Percentiles rank a stretch among this genome's conserved stretches.
Conservation (phyloP, 2,797 vertebrate genomes). For the Molossus molossus region DNA sequence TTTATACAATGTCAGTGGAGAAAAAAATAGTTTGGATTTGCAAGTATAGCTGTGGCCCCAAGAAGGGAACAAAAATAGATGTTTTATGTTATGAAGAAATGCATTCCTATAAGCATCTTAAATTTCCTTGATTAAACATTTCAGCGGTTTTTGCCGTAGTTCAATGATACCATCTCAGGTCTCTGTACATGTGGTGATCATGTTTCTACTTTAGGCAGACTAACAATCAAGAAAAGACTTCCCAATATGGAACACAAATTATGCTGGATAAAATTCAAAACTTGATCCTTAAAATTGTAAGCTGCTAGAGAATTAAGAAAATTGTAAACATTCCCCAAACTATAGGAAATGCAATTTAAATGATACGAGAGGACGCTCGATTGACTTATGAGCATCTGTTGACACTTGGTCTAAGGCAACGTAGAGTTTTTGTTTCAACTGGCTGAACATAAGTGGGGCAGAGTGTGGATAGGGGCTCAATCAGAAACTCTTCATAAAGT, state of each 20-base stretch:
- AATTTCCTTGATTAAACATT: conserved; percentile 9
- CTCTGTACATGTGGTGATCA: neutral
- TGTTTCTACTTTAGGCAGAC: conserved; percentile 16
- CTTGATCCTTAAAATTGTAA: neutral
- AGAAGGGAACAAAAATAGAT: fast-evolving
- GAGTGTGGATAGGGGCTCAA: neutral
- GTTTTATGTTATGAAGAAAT: neutral
- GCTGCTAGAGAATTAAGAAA: neutral
- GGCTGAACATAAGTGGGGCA: neutral
- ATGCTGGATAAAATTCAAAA: conserved; percentile 9
- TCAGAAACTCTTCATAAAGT: neutral
- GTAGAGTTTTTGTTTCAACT: neutral
- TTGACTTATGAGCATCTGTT: neutral
- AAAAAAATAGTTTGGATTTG: neutral
- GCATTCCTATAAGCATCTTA: neutral
- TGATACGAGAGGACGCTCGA: neutral
- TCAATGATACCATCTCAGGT: neutral
- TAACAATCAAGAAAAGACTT: neutral
- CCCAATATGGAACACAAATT: neutral
- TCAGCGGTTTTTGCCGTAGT: neutral
- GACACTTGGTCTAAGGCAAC: neutral
- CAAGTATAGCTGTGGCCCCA: neutral
- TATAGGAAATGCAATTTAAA: neutral
- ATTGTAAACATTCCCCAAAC: neutral
- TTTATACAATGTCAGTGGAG: neutral